A percentile compares a stretch with the other conserved stretches of the same genome.
These are phyloP conservation scores for Nebria brevicollis DNA, from an alignment of 2,888 invertebrate genomes.

Conservation along the genomic window DNA sequence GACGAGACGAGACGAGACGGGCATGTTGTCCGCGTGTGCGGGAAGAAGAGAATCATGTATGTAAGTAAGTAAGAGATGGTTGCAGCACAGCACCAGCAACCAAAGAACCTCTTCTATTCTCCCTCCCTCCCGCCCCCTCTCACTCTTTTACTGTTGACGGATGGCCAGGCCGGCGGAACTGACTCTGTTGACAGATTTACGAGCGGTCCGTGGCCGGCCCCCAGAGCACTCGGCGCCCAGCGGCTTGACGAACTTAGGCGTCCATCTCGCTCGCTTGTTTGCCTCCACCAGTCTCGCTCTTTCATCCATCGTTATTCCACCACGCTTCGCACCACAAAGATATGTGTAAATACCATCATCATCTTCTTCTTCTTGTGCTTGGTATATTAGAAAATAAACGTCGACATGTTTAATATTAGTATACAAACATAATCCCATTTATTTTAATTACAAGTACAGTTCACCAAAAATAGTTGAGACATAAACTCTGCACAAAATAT, in stretches of 20 bases:
- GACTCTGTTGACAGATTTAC: conserved; percentile 33
- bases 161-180: conserved; percentile 32
- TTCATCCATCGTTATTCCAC: neutral
- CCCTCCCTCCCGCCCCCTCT: neutral
- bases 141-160: conserved; percentile 11
- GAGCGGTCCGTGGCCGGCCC: conserved; percentile 24
- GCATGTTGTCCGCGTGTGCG: neutral
- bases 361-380: neutral
- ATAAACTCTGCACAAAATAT: too few species aligned
- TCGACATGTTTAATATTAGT: too few species aligned
- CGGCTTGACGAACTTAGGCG: conserved; percentile 27
- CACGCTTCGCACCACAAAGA: neutral
- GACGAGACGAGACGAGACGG: neutral
- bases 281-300: neutral
- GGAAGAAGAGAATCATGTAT: neutral
- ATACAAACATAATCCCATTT: too few species aligned
- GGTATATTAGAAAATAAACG: too few species aligned
- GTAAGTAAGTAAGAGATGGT: conserved; percentile 1
- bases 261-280: conserved; percentile 7
- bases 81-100: neutral
- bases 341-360: neutral
- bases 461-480: too few species aligned
- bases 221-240: conserved; percentile 15
- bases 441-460: too few species aligned
- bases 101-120: neutral